A percentile compares a stretch with the other conserved stretches of the same genome.
phyloP scores from a whole-genome alignment of 2,888 invertebrate genomes.

The Ophion slaviceki region DNA sequence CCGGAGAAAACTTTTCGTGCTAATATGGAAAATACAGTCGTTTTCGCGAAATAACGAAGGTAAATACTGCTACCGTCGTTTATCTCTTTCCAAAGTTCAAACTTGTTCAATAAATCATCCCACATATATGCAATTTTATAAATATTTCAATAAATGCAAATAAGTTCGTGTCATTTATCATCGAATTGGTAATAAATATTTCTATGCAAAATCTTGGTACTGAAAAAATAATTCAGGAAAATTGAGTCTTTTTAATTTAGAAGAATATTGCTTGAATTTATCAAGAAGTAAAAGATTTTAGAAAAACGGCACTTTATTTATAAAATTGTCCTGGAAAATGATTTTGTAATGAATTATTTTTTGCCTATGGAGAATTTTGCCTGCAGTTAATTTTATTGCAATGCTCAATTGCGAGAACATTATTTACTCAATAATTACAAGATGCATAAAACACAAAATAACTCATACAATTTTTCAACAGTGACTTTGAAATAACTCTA shows the following conservation, averaged over 20 bases:
- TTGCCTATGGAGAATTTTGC: not conserved
- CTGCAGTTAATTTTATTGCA: not conserved
- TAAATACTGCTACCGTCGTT: not conserved
- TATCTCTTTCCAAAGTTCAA: not conserved
- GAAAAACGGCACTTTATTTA: not conserved
- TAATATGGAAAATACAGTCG: not conserved
- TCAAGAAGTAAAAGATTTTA: not conserved
- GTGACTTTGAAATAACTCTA: no score
- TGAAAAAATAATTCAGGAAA: no score
- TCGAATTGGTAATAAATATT: not conserved
- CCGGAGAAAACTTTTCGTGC: conserved; percentile 10
- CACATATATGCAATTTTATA: not conserved
- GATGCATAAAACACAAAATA: no score
- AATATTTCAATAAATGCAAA: not conserved
- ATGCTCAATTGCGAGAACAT: not conserved
- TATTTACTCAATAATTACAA: not conserved
- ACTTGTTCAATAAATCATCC: not conserved
- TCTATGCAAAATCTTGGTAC: no score
- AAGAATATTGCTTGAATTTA: not conserved
- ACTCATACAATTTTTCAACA: no score
- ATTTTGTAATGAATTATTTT: not conserved
- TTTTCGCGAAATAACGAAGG: not conserved
- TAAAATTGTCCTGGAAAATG: not conserved
- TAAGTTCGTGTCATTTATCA: not conserved
- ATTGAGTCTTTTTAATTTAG: not conserved